Evolutionary conservation across 1,140 invertebrate species (phyloP), one percentile per base, ranked within the genome.

Genomic region (Apis dorsata): DNA sequence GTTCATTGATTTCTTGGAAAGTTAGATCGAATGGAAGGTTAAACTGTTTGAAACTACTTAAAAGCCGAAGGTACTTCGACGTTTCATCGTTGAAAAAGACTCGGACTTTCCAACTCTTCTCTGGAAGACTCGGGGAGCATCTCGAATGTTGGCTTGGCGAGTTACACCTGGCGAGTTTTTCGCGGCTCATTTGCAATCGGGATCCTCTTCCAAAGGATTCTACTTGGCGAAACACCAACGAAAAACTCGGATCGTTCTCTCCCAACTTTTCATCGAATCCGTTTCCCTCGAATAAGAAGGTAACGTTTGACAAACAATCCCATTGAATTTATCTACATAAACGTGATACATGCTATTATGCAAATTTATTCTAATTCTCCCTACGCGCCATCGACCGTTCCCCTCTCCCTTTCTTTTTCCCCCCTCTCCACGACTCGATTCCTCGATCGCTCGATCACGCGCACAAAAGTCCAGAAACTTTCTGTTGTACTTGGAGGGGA

Each of bases 291-390:
- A 44, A 44, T 7, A 44, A 44, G 34, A 44, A 44, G 4, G 4
- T 44, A 44, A 7, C 34, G 34, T 44, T 44, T 44, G 34, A 44
- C 34, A 44, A 44, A 44, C 34, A 7, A 34, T 44, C 34, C 34
- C 5, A 44, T 44, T 44, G 34, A 44, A 44, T 44, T 44, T 44
- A 44, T 44, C 34, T 44, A 7, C 34, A 44, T 44, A 44, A 44
- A 7, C 34, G 34, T 7, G 34, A 44, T 44, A 44, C 34, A 44
- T 4, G 34, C 34, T 44, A 44, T 44, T 44, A 44, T 44, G 60
- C 44, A 79, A 79, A 83, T 79, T 79, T 83, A 83, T 83, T 72
- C 76, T 79, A 63, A 60, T 69, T 63, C 72, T 83, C 59, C 68
- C 34, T 79, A 72, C 76, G 68, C 76, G 2, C 60, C 76, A 79